phyloP scores from a whole-genome alignment of 2,113 vertebrate species.

The Gila orcuttii region DNA sequence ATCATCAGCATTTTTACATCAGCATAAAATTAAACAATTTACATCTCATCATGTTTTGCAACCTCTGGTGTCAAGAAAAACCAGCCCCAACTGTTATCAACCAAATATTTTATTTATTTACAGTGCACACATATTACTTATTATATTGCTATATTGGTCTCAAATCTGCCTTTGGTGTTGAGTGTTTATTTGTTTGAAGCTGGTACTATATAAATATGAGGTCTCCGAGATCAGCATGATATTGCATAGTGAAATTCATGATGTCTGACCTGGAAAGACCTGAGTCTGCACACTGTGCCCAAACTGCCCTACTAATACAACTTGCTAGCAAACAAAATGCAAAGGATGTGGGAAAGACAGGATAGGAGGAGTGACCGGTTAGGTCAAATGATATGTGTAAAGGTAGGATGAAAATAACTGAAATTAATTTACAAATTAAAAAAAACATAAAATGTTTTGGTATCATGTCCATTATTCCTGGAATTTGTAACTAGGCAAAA shows the following conservation, averaged over 20 bases:
- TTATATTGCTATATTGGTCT: background rate
- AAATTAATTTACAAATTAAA: background rate
- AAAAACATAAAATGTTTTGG: background rate
- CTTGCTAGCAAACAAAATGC: background rate
- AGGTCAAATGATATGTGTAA: background rate
- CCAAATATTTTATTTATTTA: background rate
- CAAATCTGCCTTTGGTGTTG: background rate
- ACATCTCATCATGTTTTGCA: background rate
- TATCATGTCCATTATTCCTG: background rate
- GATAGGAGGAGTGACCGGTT: background rate
- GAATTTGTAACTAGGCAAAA: background rate
- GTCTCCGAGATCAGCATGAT: background rate
- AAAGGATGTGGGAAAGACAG: background rate
- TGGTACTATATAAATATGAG: slow-evolving; percentile 18
- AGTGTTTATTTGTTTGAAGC: slow-evolving; percentile 9
- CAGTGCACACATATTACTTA: background rate
- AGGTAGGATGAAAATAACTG: background rate
- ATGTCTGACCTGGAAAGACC: slow-evolving; percentile 43
- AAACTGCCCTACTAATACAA: slow-evolving; percentile 36
- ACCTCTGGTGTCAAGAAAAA: slow-evolving; percentile 8
- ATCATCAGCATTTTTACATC: background rate
- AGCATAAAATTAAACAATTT: background rate
- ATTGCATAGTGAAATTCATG: slow-evolving; percentile 32
- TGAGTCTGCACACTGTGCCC: slow-evolving; percentile 22
- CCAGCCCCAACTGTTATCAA: background rate